phyloP scores from a whole-genome alignment of 2,113 vertebrate genomes.

The Cariama cristata region DNA sequence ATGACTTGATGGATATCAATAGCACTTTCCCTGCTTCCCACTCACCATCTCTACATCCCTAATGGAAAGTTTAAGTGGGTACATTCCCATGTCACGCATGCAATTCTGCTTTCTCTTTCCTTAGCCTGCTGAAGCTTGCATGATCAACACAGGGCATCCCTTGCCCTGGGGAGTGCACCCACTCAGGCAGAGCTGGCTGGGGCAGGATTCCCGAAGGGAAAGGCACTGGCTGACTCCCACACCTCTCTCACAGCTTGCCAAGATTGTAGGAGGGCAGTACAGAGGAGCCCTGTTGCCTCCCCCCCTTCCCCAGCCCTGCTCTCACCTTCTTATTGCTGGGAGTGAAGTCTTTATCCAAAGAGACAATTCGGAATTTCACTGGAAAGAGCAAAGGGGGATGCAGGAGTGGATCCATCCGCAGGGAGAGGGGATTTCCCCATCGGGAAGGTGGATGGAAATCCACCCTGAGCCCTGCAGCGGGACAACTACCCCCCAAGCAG shows the following conservation, averaged over 20 bases:
- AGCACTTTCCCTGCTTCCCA: background rate
- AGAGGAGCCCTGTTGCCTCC: background rate
- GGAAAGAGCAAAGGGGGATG: background rate
- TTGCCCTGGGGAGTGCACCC: background rate
- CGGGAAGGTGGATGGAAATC: background rate
- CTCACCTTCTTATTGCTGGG: conserved; percentile 40
- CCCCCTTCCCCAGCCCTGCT: background rate
- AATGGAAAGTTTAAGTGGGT: accelerated
- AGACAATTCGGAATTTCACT: conserved; percentile 44
- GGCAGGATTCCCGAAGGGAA: background rate
- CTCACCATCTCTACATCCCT: background rate
- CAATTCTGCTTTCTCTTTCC: background rate
- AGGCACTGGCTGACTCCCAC: background rate
- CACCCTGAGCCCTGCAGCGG: background rate
- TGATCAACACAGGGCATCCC: background rate
- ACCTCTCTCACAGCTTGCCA: background rate
- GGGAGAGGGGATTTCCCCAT: accelerated
- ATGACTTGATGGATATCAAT: background rate
- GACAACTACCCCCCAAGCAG: background rate
- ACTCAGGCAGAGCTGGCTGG: background rate
- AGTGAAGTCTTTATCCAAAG: background rate
- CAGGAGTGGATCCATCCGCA: accelerated
- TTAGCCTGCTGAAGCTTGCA: background rate
- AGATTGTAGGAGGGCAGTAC: background rate
- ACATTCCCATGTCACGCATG: background rate